Evolutionary conservation across 2,113 vertebrate genomes (phyloP), one percentile per base, ranked within the genome.

Genomic region (Engraulis encrasicolus): DNA sequence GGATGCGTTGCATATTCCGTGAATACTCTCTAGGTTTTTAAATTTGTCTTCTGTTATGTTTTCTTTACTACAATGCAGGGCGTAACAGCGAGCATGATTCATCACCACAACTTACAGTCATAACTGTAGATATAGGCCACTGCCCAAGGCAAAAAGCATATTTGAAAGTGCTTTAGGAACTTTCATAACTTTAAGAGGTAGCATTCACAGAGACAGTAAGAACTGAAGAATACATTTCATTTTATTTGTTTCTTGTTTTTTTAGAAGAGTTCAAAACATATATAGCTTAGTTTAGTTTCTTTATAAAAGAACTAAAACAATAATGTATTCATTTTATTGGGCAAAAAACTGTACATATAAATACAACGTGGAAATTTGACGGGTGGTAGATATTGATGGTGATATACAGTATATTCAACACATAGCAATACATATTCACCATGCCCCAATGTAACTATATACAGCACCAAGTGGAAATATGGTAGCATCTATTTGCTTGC

Each of bases 31-130:
- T 9, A 78, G 52, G 81, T 36, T 38, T 81, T 79, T 84, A 79
- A 84, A 79, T 66, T 86, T 38, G 27, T 82, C 83, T 74, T 78
- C 84, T 81, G 84, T 84, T 83, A 48, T 74, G 58, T 66, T 78
- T n/a, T 38, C 80, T 81, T 81, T 84, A 86, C 83, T 86, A 82
- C 81, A 50, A 79, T 50, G 71, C 74, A 48, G 36, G 50, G 34
- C 84, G 23, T 38, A 61, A 23, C 11, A 61, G n/a, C 54, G 27
- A 23, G 54, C 54, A n/a, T 61, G 27, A 23, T 66, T 11, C n/a
- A 66, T 2, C n/a, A 66, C 58, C 27, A 23, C 58, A 66, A 61
- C 58, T 27, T 27, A 31, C 27, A 66, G 58, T 27, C 58, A 66
- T 23, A 66, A 27, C 54, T 66, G 14, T 66, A 27, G 20, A 27